phyloP scores from a whole-genome alignment of 2,888 invertebrate species.

The Himalopsyche kuldschensis region DNA sequence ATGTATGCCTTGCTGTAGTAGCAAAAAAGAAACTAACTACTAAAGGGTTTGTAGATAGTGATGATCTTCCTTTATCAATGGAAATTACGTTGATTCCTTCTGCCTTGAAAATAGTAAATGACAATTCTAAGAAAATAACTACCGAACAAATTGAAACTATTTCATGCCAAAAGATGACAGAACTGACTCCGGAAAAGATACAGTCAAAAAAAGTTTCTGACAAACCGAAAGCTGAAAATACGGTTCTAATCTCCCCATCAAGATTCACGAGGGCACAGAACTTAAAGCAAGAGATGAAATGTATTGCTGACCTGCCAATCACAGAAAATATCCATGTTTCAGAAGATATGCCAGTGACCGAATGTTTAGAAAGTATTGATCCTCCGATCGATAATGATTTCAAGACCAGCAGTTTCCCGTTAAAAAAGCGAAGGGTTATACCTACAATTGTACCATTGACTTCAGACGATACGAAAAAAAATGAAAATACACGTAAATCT shows the following conservation, averaged over 20 bases:
- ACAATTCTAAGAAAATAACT: not conserved
- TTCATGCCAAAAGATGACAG: not conserved
- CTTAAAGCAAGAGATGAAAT: not conserved
- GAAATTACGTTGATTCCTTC: not conserved
- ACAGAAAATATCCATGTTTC: not conserved
- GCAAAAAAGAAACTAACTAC: constrained; percentile 21
- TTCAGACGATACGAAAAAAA: not conserved
- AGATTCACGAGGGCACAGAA: not conserved
- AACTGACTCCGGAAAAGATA: not conserved
- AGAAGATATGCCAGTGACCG: not conserved
- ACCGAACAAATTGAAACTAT: not conserved
- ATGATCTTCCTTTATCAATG: not conserved
- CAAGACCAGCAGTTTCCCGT: not conserved
- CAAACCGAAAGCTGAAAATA: not conserved
- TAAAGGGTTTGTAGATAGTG: not conserved
- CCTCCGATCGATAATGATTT: not conserved
- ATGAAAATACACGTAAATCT: constrained; percentile 18
- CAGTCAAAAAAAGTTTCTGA: not conserved
- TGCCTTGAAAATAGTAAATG: not conserved
- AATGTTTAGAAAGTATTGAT: not conserved
- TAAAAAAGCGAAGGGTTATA: constrained; percentile 22
- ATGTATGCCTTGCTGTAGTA: constrained; percentile 33
- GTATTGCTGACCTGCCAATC: not conserved
- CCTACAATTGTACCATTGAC: not conserved
- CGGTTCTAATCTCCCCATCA: not conserved